Conservation (phyloP, 1,140 invertebrate species). For the Lasioglossum albipes region DNA sequence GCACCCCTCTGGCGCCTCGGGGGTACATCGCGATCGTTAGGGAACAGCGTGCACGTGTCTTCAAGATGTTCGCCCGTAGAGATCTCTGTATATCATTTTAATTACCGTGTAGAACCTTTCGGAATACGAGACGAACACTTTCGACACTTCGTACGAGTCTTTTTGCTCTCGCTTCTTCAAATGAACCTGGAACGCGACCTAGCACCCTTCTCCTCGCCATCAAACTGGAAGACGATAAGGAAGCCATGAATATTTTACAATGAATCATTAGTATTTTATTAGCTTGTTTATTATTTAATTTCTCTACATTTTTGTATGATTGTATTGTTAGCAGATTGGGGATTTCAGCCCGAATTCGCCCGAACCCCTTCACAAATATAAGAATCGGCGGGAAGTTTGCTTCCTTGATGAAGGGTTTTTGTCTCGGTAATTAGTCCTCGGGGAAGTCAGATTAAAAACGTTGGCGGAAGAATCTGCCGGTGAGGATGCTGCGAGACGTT, state of each 20-base stretch:
- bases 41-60: conserved; percentile 66
- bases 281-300: too few species aligned
- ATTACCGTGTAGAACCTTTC: conserved; percentile 15
- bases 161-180: too few species aligned
- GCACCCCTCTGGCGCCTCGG: conserved; percentile 51
- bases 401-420: too few species aligned
- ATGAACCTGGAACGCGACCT: neutral
- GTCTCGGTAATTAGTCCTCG: neutral
- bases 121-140: conserved; percentile 3
- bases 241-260: too few species aligned
- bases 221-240: too few species aligned
- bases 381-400: neutral
- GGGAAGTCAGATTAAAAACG: neutral
- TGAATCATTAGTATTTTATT: too few species aligned
- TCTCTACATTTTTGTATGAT: too few species aligned
- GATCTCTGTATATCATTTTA: conserved; percentile 42
- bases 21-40: conserved; percentile 59
- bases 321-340: neutral
- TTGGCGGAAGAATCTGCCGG: neutral
- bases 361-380: neutral
- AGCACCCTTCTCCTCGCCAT: too few species aligned
- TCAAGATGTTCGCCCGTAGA: conserved; percentile 55
- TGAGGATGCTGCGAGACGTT: neutral
- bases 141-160: neutral
- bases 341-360: too few species aligned